Conservation (phyloP, 2,888 invertebrate species). For the Tenthredo notha region DNA sequence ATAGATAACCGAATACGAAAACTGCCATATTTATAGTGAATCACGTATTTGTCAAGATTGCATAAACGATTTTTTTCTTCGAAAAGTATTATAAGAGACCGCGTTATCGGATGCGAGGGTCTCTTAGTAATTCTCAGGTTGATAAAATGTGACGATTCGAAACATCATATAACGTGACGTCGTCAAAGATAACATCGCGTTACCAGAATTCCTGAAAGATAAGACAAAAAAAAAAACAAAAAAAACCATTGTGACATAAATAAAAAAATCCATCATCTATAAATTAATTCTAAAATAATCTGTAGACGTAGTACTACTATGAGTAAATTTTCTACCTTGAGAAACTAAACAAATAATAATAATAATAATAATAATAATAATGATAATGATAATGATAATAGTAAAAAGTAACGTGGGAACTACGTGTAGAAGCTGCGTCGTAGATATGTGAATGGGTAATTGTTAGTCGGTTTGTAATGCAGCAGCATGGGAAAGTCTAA, state of each 20-base stretch:
- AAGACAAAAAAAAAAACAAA: not conserved
- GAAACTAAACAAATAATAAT: not conserved
- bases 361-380: not conserved
- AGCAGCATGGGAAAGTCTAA: conserved; percentile 29
- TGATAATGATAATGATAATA: not conserved
- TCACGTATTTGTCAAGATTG: not conserved
- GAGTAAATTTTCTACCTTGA: not conserved
- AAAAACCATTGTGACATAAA: not conserved
- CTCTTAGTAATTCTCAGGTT: not conserved
- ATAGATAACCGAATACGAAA: not conserved
- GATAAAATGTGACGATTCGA: conserved; percentile 31
- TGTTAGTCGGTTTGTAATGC: not conserved
- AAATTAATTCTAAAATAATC: not conserved
- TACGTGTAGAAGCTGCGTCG: not conserved
- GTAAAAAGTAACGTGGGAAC: conserved; percentile 8
- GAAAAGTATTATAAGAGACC: conserved; percentile 1
- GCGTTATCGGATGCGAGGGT: not conserved
- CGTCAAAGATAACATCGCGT: conserved; percentile 28
- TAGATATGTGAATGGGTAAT: not conserved
- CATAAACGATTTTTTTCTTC: conserved; percentile 20
- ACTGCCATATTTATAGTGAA: not conserved
- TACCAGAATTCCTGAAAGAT: not conserved
- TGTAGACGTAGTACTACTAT: not conserved
- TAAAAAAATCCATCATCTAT: not conserved
- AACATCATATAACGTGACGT: conserved; percentile 11